Evolutionary conservation across 2,888 invertebrate genomes (phyloP).

Genomic region (Drosophila helvetica): DNA sequence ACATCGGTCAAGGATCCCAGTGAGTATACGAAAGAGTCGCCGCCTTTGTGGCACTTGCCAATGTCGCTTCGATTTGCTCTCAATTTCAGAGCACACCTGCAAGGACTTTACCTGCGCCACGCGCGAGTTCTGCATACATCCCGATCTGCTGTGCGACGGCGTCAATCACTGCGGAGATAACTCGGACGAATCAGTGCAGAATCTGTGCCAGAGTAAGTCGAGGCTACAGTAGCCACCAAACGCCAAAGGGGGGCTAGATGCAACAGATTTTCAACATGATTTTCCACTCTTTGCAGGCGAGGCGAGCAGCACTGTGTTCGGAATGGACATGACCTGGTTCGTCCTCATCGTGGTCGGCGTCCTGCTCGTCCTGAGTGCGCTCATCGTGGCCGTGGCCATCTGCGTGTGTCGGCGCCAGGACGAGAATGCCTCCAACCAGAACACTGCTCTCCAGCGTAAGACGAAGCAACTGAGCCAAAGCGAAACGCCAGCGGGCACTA

Average conservation of each 20-base stretch:
- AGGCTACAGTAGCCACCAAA: too few species aligned
- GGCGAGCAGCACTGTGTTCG: slow-evolving; percentile 87
- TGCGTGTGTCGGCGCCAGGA: slow-evolving; percentile 89
- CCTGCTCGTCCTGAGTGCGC: slow-evolving; percentile 88
- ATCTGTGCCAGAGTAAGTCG: slow-evolving; percentile 93
- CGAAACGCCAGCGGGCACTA: background rate
- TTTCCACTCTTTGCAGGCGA: slow-evolving; percentile 84
- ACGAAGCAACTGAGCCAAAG: slow-evolving; percentile 3
- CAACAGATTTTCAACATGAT: too few species aligned
- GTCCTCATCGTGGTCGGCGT: slow-evolving; percentile 89
- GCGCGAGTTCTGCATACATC: slow-evolving; percentile 95
- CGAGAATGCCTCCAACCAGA: slow-evolving; percentile 82
- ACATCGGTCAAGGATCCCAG: slow-evolving; percentile 97
- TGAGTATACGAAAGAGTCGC: slow-evolving; percentile 87
- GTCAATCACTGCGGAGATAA: slow-evolving; percentile 97
- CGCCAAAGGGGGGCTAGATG: too few species aligned
- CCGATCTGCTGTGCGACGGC: slow-evolving; percentile 95
- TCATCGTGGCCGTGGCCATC: slow-evolving; percentile 88
- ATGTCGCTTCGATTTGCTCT: background rate
- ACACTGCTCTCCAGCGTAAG: slow-evolving; percentile 84
- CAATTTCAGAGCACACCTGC: slow-evolving; percentile 90
- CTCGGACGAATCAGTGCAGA: slow-evolving; percentile 94
- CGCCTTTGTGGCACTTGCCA: background rate
- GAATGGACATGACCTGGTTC: slow-evolving; percentile 91
- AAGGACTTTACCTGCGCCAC: slow-evolving; percentile 94